phyloP scores from a whole-genome alignment of 1,140 invertebrate species.

The Lucilia cuprina region DNA sequence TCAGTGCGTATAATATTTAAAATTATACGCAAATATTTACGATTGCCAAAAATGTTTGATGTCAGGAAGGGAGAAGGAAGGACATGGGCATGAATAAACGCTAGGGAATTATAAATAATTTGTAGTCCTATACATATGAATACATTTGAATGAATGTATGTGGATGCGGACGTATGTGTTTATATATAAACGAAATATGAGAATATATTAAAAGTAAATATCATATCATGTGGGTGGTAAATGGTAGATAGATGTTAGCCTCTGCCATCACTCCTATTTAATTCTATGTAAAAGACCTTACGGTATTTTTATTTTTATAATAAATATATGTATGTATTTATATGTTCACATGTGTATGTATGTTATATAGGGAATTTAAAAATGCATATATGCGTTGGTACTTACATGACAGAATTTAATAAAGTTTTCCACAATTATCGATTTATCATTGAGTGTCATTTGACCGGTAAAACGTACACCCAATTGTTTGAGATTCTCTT shows the following conservation, averaged over 20 bases:
- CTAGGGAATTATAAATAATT: constrained; percentile 10
- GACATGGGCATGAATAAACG: neutral
- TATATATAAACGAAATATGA: too few species aligned
- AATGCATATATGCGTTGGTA: neutral
- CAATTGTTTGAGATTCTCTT: constrained; percentile 59
- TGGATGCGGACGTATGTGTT: too few species aligned
- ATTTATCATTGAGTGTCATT: constrained; percentile 60
- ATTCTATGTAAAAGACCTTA: neutral
- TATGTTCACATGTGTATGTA: constrained; percentile 39
- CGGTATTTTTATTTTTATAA: neutral
- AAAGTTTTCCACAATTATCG: constrained; percentile 61
- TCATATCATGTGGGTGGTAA: neutral
- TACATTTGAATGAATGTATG: neutral
- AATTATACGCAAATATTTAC: neutral
- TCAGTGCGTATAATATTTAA: neutral
- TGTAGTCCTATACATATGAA: neutral
- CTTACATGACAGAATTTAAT: constrained; percentile 57
- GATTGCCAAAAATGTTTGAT: neutral
- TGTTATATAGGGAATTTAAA: constrained; percentile 9
- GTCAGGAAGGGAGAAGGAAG: too few species aligned
- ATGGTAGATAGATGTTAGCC: too few species aligned
- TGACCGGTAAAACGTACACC: constrained; percentile 61
- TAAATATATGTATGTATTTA: neutral
- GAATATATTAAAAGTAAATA: neutral
- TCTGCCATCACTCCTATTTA: too few species aligned